Base-by-base conservation (phyloP, 2,113 vertebrate species). In the Telmatochromis sp. region DNA sequence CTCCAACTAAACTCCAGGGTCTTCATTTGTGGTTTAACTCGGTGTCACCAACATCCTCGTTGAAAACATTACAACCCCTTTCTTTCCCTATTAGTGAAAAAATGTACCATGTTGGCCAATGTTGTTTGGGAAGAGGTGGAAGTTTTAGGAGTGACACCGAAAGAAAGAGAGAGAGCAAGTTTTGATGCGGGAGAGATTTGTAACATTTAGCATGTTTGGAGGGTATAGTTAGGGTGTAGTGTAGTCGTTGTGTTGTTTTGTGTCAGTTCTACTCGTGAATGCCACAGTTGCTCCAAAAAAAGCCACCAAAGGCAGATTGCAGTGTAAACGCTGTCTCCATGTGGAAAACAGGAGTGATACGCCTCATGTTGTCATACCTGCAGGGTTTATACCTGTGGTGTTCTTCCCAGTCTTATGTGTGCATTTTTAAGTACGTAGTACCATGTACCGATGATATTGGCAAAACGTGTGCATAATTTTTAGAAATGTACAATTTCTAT, bases 11-110 rank as follows among this genome's bases (percentile, higher is more conserved):
- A 26, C 26, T 26, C 26, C 26, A 26, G 26, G 26, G 26, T 26
- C 26, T 26, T 26, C 26, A 26, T 26, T 26, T 26, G 26, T 26
- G 26, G 26, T 26, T 26, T 26, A 26, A 26, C 26, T 26, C 26
- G 26, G 26, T 26, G 26, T 26, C 26, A 26, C 26, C 26, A 26
- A 26, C 26, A 26, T 26, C 26, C 26, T 26, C 26, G 26, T 26
- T 26, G 26, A 26, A 26, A 26, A 26, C 26, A 26, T 26, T 26
- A 26, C 26, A 26, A 28, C 26, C 26, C 26, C 26, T 28, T 28
- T 28, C 26, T 4, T 51, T n/a, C 49, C 0, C 49, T 0, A 51
- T 51, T 51, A 19, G 17, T 2, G 49, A 51, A 51, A 51, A 51
- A 51, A 51, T 9, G 49, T 51, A 51, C 8, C 49, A 51, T n/a